Evolutionary conservation across 2,888 invertebrate species (phyloP), one percentile per base, ranked within the genome.

Genomic region (Pardosa pseudoannulata): DNA sequence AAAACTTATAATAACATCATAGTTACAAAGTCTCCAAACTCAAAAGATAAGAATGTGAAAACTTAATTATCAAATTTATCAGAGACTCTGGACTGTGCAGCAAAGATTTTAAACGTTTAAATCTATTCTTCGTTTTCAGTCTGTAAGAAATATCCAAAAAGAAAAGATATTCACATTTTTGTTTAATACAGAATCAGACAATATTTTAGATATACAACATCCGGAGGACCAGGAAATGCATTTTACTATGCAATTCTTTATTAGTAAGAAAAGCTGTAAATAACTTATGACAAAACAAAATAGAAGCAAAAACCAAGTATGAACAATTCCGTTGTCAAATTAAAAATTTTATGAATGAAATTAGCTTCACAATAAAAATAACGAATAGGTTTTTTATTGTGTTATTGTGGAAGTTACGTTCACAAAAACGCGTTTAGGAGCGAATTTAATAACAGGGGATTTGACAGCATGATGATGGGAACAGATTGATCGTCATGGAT

Each of bases 381-480:
- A 46, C 11, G 16, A 56, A 23, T 36, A 7, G 16, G 23, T 56
- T 56, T 56, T 56, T 56, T 56, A 46, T 46, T 6, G 16, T 46
- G 36, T 7, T 36, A 11, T 36, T 36, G 6, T 5, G 36, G 36
- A 36, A 11, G 36, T 11, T 36, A 16, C 46, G 9, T 16, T 46
- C 46, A 16, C 46, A 2, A 16, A 46, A 46, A 46, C 46, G 7
- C 6, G 11, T 23, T 56, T 23, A 56, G 16, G 23, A 19, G 19
- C 7, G 23, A 56, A 56, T 23, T 56, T 23, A 23, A 23, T 56
- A 56, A 56, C 16, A 46, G n/a, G 11, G 11, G 2, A 2, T 56
- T 56, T 56, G 56, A 23, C 23, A 23, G 19, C 56, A 2, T 56
- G 56, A 56, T 56, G 56, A 56, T 56, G 56, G 56, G 56, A 56